Evolutionary conservation across 1,140 invertebrate genomes (phyloP).

Genomic region (Subanguina moxae): DNA sequence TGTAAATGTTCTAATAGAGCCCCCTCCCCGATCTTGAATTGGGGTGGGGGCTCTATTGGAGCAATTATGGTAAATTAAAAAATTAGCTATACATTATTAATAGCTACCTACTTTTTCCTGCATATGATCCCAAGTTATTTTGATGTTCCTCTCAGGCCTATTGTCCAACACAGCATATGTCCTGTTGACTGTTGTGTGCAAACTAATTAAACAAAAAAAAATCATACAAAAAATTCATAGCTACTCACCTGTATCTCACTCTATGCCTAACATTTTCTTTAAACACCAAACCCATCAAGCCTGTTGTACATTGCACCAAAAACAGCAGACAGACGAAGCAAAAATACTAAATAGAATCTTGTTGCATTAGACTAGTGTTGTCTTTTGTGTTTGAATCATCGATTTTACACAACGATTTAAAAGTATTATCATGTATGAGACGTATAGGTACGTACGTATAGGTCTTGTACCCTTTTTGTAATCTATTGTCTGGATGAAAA

Average conservation of each 20-base stretch:
- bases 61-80: background rate
- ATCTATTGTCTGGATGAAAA: too few relatives aligned
- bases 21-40: too few relatives aligned
- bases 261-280: constrained; percentile 30
- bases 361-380: background rate
- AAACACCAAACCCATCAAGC: constrained; percentile 47
- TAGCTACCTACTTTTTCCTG: constrained; percentile 23
- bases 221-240: background rate
- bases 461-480: too few relatives aligned
- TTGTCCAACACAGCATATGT: constrained; percentile 20
- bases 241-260: constrained; percentile 29
- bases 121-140: constrained; percentile 49
- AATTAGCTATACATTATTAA: background rate
- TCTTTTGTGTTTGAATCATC: too few relatives aligned
- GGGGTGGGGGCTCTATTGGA: too few relatives aligned
- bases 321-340: constrained; percentile 40
- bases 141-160: constrained; percentile 19
- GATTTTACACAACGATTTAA: too few relatives aligned
- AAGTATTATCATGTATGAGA: too few relatives aligned
- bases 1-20: too few relatives aligned
- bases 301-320: constrained; percentile 43
- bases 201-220: background rate
- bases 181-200: constrained; percentile 30
- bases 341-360: constrained; percentile 29
- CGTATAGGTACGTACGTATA: too few relatives aligned